phyloP scores from a whole-genome alignment of 2,888 invertebrate species.

The Cantharis nigra region DNA sequence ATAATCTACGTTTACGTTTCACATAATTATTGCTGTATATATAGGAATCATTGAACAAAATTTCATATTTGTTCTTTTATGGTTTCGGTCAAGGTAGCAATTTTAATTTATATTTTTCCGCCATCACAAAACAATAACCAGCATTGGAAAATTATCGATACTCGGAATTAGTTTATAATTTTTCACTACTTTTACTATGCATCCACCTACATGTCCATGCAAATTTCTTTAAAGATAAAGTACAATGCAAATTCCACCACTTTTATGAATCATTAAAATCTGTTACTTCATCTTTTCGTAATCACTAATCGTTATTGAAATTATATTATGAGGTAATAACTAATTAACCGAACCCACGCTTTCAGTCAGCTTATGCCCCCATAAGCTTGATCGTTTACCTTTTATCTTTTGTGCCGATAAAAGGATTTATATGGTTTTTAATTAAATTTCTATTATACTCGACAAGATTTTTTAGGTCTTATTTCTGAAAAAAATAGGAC shows the following conservation, averaged over 20 bases:
- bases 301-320: slow-evolving; percentile 3
- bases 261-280: slow-evolving; percentile 16
- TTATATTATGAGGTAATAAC: background rate
- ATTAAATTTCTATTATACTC: background rate
- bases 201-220: background rate
- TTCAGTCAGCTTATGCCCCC: background rate
- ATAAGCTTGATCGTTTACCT: background rate
- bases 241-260: background rate
- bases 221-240: background rate
- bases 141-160: background rate
- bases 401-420: background rate
- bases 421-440: background rate
- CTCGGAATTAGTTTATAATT: background rate
- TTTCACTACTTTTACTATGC: slow-evolving; percentile 6
- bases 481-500: background rate
- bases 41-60: background rate
- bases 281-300: slow-evolving; percentile 10
- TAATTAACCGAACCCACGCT: slow-evolving; percentile 3
- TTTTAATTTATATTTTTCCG: background rate
- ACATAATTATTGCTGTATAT: background rate
- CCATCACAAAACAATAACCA: background rate
- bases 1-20: background rate
- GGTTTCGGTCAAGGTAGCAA: slow-evolving; percentile 14
- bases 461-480: background rate
- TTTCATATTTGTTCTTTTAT: slow-evolving; percentile 9